Conservation (phyloP, 1,140 invertebrate genomes). For the Dendrolimus kikuchii region DNA sequence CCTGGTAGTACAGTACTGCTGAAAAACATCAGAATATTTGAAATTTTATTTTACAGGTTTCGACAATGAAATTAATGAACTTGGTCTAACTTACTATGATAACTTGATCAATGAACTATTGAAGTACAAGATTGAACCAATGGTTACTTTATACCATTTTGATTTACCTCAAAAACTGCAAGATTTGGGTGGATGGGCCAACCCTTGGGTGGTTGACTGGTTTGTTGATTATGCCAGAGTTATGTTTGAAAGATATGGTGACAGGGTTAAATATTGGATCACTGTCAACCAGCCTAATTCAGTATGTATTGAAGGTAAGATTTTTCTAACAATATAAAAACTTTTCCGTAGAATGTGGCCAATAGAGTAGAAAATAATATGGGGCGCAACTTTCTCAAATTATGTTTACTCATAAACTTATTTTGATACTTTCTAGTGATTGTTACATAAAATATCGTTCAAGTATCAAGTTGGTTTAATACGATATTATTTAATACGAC, state of each 20-base stretch:
- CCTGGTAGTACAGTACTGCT: background rate
- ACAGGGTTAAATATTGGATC: slow-evolving; percentile 76
- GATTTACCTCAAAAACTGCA: slow-evolving; percentile 76
- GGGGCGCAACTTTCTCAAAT: no score
- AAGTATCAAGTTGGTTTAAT: no score
- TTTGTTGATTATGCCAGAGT: slow-evolving; percentile 76
- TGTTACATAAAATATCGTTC: no score
- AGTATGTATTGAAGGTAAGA: slow-evolving; percentile 65
- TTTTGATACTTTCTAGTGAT: no score
- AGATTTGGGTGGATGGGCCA: slow-evolving; percentile 78
- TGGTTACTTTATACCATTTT: slow-evolving; percentile 80
- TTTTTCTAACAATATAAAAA: no score
- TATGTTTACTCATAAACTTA: no score
- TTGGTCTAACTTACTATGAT: slow-evolving; percentile 77
- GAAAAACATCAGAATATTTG: background rate
- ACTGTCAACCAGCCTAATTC: slow-evolving; percentile 81
- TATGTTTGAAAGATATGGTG: slow-evolving; percentile 74
- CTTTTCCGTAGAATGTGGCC: no score
- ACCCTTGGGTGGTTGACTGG: slow-evolving; percentile 72
- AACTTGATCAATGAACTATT: slow-evolving; percentile 76
- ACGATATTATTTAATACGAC: no score
- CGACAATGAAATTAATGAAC: slow-evolving; percentile 71
- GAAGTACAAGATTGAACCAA: slow-evolving; percentile 72
- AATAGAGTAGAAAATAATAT: no score
- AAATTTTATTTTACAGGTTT: slow-evolving; percentile 56